A percentile compares a stretch with the other conserved stretches of the same genome.
These are phyloP conservation scores for Phrynocephalus forsythii DNA, from an alignment of 2,797 vertebrate genomes.

Conservation along the genomic window DNA sequence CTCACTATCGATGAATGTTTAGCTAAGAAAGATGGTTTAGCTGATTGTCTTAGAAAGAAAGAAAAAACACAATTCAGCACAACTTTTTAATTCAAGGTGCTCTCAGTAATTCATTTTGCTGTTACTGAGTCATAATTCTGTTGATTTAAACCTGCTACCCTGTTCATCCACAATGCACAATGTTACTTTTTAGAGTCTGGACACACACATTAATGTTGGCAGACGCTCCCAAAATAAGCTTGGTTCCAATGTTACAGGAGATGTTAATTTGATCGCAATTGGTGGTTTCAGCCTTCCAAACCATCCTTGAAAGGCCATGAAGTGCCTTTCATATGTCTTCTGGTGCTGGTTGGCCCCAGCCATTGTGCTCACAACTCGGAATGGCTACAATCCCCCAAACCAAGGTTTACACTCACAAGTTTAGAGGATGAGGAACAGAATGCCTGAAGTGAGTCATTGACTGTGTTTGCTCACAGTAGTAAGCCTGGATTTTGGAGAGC, in stretches of 20 bases:
- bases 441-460: not conserved
- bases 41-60: not conserved
- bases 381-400: not conserved
- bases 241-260: not conserved
- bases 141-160: not conserved
- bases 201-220: constrained; percentile 1
- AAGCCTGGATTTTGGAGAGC: not conserved
- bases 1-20: not conserved
- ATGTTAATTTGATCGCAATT: not conserved
- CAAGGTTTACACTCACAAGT: not conserved
- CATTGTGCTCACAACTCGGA: not conserved
- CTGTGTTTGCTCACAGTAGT: not conserved
- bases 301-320: too few relatives aligned
- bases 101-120: not conserved
- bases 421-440: not conserved
- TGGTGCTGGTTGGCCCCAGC: too few relatives aligned
- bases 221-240: not conserved
- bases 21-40: not conserved
- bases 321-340: not conserved
- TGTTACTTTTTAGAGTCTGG: not conserved
- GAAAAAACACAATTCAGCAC: not conserved
- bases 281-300: not conserved
- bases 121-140: not conserved
- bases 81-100: not conserved
- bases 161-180: not conserved